Conservation (phyloP, 2,888 invertebrate species). For the Volucella inanis region DNA sequence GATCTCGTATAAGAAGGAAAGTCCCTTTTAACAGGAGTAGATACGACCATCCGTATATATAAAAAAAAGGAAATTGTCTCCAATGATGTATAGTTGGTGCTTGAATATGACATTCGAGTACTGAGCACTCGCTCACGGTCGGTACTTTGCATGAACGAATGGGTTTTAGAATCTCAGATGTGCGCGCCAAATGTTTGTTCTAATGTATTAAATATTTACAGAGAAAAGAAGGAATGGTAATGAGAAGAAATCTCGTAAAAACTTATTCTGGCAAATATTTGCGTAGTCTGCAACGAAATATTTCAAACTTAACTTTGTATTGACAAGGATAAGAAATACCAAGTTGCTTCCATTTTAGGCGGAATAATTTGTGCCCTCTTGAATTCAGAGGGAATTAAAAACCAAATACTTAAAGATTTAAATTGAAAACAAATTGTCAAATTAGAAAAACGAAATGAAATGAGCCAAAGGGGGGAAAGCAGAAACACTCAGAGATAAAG, state of each 20-base stretch:
- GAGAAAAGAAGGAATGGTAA: background rate
- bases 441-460: background rate
- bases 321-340: background rate
- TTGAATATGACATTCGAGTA: background rate
- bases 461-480: background rate
- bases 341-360: background rate
- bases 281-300: slow-evolving; percentile 14
- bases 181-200: slow-evolving; percentile 32
- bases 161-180: slow-evolving; percentile 7
- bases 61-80: slow-evolving; percentile 9
- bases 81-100: background rate
- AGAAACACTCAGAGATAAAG: slow-evolving; percentile 30
- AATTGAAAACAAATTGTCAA: slow-evolving; percentile 30
- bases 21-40: background rate
- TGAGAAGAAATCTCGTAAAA: background rate
- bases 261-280: slow-evolving; percentile 28
- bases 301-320: slow-evolving; percentile 32
- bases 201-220: slow-evolving; percentile 56
- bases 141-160: background rate
- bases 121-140: background rate
- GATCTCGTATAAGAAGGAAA: background rate
- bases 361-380: background rate
- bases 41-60: background rate
- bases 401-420: slow-evolving; percentile 1
- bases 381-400: background rate